phyloP scores from a whole-genome alignment of 2,888 invertebrate genomes.

The Sceliomorpha sp. region DNA sequence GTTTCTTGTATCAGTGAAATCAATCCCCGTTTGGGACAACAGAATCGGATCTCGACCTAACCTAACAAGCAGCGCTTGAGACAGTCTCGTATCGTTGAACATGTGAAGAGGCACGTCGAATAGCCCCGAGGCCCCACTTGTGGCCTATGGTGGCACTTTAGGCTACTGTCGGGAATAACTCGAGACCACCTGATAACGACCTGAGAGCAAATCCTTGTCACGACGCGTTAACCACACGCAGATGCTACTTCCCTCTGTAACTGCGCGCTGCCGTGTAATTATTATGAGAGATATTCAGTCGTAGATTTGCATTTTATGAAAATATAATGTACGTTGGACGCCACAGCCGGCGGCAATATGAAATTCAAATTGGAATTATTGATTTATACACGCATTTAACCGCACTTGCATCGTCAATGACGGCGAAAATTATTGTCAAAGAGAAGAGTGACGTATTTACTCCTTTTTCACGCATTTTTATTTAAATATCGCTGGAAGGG shows the following conservation, averaged over 20 bases:
- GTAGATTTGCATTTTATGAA: slow-evolving; percentile 30
- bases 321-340: no score
- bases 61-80: background rate
- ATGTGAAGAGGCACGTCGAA: slow-evolving; percentile 4
- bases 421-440: no score
- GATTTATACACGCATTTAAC: no score
- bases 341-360: no score
- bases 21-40: no score
- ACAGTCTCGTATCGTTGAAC: background rate
- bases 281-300: slow-evolving; percentile 29
- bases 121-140: slow-evolving; percentile 11
- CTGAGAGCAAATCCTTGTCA: slow-evolving; percentile 44
- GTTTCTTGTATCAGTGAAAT: no score
- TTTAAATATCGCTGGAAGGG: no score
- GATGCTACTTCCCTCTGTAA: slow-evolving; percentile 24
- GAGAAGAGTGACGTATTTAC: no score
- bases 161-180: slow-evolving; percentile 13
- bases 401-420: no score
- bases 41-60: no score
- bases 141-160: slow-evolving; percentile 35
- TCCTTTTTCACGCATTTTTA: no score
- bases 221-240: slow-evolving; percentile 24
- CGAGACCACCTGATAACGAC: slow-evolving; percentile 36
- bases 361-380: no score
- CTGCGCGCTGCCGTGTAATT: slow-evolving; percentile 19